Evolutionary conservation across 2,888 invertebrate genomes (phyloP), one percentile per base, ranked within the genome.

Genomic region (Nowickia ferox): DNA sequence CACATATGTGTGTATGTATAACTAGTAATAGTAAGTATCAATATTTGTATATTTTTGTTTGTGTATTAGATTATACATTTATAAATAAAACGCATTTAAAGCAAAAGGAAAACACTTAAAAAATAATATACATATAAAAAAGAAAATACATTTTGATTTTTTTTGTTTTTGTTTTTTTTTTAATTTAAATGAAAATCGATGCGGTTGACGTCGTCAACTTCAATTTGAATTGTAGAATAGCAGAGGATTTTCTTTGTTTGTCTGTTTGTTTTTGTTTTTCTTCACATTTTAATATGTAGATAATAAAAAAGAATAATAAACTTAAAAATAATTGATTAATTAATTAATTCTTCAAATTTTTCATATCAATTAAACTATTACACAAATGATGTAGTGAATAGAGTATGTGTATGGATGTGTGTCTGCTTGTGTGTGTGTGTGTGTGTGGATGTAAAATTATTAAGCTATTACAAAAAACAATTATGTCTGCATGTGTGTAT

Each of bases 51-150:
- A n/a, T 61, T 13, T 69, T 9, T 61, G 48, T 51, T 22, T 68
- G n/a, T 46, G 10, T 40, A 13, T 30, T 19, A 57, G 13, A 38
- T 46, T 61, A 78, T 65, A 10, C 42, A 72, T 30, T 10, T 72
- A 74, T 19, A 46, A 71, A 77, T 75, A 84, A 71, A 69, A 71
- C 59, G 61, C 46, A 74, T 46, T 68, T 75, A 72, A 66, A 57
- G 57, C 51, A 71, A 42, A 66, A 40, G 46, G 63, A 78, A 11
- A 42, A 71, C 77, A 76, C 71, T 76, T 77, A 84, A 84, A 74
- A 87, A 87, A 81, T 87, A 84, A 88, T 86, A 87, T 30, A 30
- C 6, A 30, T 30, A 30, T 30, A 30, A 30, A 86, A 84, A 75
- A 65, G 48, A 72, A 84, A 84, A 74, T 88, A 86, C 71, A 86